These are phyloP conservation scores for Hylaeus anthracinus DNA, from an alignment of 1,140 invertebrate species.

Conservation along the genomic window DNA sequence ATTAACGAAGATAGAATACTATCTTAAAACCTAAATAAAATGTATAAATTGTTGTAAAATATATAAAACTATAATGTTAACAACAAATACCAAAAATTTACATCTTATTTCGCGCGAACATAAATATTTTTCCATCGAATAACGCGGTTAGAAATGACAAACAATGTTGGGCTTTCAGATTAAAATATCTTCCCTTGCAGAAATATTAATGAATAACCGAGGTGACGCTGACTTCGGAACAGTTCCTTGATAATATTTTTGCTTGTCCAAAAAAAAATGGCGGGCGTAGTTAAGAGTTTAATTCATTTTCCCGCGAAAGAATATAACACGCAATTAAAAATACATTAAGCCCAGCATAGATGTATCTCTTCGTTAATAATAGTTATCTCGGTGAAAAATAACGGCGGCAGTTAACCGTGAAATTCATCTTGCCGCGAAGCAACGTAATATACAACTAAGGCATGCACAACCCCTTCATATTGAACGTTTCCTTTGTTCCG, in stretches of 20 bases:
- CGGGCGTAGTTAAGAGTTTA: constrained; percentile 4
- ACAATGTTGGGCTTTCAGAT: background rate
- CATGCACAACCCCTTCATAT: background rate
- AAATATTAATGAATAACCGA: background rate
- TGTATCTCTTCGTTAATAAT: constrained; percentile 29
- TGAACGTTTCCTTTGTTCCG: constrained; percentile 1
- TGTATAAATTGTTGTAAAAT: too few relatives aligned
- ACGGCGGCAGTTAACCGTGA: constrained; percentile 8
- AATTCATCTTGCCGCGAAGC: constrained; percentile 16
- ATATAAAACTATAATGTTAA: too few relatives aligned
- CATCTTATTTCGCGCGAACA: background rate
- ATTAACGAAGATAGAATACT: too few relatives aligned
- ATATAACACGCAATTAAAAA: constrained; percentile 43
- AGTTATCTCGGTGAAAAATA: constrained; percentile 24
- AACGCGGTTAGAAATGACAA: background rate
- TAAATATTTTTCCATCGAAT: background rate
- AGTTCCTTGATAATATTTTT: background rate
- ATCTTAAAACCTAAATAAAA: too few relatives aligned
- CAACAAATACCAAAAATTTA: too few relatives aligned
- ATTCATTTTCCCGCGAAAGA: constrained; percentile 5
- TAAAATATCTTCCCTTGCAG: background rate
- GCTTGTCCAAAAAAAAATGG: background rate
- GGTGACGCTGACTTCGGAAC: background rate
- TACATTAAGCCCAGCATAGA: constrained; percentile 27
- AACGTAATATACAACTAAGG: background rate